Evolutionary conservation across 2,797 vertebrate genomes (phyloP).

Genomic region (Mormyrus hasselquistii): DNA sequence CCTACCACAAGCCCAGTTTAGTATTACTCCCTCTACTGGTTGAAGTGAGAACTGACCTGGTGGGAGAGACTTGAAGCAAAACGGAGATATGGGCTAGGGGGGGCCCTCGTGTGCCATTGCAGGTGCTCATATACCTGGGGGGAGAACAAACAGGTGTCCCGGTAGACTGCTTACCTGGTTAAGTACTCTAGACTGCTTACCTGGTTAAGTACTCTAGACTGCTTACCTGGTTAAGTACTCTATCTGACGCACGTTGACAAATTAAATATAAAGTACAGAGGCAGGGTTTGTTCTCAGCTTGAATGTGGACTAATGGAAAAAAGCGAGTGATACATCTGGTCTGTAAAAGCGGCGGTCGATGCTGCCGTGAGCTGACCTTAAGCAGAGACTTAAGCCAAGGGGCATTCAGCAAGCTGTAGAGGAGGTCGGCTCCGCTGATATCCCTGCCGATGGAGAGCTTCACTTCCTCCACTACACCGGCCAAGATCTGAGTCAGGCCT

Average conservation of each 20-base stretch:
- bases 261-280: not conserved
- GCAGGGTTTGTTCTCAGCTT: not conserved
- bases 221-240: slow-evolving; percentile 6
- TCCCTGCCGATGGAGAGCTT: slow-evolving; percentile 70
- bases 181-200: slow-evolving; percentile 14
- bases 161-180: slow-evolving; percentile 6
- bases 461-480: slow-evolving; percentile 74
- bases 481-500: slow-evolving; percentile 78
- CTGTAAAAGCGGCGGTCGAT: not conserved
- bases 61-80: slow-evolving; percentile 64
- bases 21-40: not conserved
- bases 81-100: slow-evolving; percentile 57
- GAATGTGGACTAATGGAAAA: not conserved
- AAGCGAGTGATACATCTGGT: not conserved
- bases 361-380: slow-evolving; percentile 62
- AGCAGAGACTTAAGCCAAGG: slow-evolving; percentile 86
- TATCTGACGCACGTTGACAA: not conserved
- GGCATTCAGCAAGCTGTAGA: slow-evolving; percentile 79
- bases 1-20: not conserved
- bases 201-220: not conserved
- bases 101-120: slow-evolving; percentile 63
- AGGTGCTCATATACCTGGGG: slow-evolving; percentile 82
- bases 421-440: slow-evolving; percentile 69
- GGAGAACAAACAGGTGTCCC: slow-evolving; percentile 10
- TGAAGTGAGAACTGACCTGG: slow-evolving; percentile 66